Evolutionary conservation across 2,888 invertebrate species (phyloP).

Genomic region (Argyresthia albistria): DNA sequence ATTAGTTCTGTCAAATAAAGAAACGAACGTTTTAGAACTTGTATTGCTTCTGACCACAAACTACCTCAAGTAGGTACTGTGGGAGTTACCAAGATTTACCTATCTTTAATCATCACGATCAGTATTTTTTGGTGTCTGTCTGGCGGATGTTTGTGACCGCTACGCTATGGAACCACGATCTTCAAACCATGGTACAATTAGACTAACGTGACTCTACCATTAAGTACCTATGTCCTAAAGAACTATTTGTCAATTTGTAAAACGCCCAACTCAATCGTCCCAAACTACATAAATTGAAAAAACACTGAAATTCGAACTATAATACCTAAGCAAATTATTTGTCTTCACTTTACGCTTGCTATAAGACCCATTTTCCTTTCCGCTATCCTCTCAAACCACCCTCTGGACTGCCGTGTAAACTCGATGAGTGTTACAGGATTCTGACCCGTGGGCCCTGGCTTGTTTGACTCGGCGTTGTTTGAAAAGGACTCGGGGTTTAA

Average conservation of each 20-base stretch:
- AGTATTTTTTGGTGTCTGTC: no score
- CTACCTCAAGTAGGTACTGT: no score
- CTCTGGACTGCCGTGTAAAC: background rate
- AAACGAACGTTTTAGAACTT: no score
- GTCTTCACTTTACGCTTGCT: slow-evolving; percentile 22
- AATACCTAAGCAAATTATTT: slow-evolving; percentile 44
- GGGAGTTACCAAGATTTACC: no score
- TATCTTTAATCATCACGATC: no score
- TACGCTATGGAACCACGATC: no score
- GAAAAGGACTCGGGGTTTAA: slow-evolving; percentile 46
- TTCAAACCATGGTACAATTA: no score
- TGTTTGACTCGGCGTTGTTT: slow-evolving; percentile 51
- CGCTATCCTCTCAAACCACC: background rate
- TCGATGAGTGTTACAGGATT: slow-evolving; percentile 13
- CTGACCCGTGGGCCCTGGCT: slow-evolving; percentile 21
- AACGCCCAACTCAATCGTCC: background rate
- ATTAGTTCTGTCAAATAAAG: no score
- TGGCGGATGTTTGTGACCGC: no score
- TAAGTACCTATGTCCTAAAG: background rate
- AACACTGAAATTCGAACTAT: slow-evolving; percentile 40
- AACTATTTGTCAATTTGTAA: slow-evolving; percentile 4
- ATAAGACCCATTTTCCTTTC: slow-evolving; percentile 21
- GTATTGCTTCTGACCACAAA: no score
- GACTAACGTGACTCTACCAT: no score
- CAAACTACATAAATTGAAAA: slow-evolving; percentile 15